Evolutionary conservation across 2,888 invertebrate genomes (phyloP).

Genomic region (Clistopyga incitator): DNA sequence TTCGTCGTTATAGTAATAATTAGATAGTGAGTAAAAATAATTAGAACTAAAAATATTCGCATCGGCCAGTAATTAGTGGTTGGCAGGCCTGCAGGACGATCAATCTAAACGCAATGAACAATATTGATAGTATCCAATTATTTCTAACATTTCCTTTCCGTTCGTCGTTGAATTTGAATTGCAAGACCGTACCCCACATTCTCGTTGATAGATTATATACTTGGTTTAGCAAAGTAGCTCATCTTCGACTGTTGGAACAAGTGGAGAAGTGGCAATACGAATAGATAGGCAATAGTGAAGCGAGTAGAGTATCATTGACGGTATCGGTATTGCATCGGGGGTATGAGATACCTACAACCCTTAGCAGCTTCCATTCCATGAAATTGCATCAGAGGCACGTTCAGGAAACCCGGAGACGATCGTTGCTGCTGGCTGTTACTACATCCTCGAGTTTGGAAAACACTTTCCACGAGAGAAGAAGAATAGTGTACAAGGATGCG

Average conservation of each 20-base stretch:
- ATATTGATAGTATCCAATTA: background rate
- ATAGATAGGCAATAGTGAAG: slow-evolving; percentile 1
- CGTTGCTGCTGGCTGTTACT: slow-evolving; percentile 40
- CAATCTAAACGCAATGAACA: background rate
- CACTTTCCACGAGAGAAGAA: slow-evolving; percentile 42
- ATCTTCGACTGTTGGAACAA: slow-evolving; percentile 9
- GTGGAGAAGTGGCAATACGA: slow-evolving; percentile 6
- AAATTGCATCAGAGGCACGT: slow-evolving; percentile 62
- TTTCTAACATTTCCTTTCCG: background rate
- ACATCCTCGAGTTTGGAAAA: slow-evolving; percentile 35
- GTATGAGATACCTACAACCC: slow-evolving; percentile 19
- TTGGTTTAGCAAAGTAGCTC: slow-evolving; percentile 4
- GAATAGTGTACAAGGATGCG: slow-evolving; percentile 39
- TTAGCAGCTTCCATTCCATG: slow-evolving; percentile 48
- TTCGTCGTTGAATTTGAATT: background rate
- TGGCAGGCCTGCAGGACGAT: background rate
- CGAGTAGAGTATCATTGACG: slow-evolving; percentile 22
- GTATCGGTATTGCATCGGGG: slow-evolving; percentile 17
- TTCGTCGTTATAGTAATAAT: too few relatives aligned
- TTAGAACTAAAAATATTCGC: too few relatives aligned
- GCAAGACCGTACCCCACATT: background rate
- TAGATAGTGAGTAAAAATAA: too few relatives aligned
- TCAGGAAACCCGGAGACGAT: slow-evolving; percentile 60
- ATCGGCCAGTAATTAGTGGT: too few relatives aligned
- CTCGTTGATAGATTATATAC: background rate